Evolutionary conservation across 1,140 invertebrate species (phyloP).

Genomic region (Drosophila auraria): DNA sequence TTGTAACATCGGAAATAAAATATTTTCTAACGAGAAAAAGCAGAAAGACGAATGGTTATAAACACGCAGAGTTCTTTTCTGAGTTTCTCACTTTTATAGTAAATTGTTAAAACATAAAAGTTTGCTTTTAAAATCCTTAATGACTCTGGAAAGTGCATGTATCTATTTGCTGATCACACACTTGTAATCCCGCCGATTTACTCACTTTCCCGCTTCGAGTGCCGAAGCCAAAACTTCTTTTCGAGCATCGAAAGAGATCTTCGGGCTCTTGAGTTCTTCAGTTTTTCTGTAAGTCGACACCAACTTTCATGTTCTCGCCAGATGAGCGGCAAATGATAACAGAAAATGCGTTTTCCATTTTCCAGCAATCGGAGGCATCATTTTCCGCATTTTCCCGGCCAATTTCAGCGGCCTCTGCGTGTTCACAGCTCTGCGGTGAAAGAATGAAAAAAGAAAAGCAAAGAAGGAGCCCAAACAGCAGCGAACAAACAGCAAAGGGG

Average conservation of each 20-base stretch:
- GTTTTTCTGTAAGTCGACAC: conserved; percentile 4
- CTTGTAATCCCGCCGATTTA: conserved; percentile 9
- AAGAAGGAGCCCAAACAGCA: conserved; percentile 6
- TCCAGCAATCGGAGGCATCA: conserved; percentile 68
- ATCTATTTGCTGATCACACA: neutral
- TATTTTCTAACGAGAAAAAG: neutral
- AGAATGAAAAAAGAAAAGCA: conserved; percentile 3
- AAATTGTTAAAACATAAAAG: neutral
- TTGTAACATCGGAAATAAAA: neutral
- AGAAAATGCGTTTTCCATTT: conserved; percentile 64
- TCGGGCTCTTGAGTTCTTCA: conserved; percentile 6
- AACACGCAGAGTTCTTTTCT: neutral
- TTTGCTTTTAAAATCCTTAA: neutral
- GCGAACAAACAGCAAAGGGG: conserved; percentile 26
- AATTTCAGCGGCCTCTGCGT: conserved; percentile 29
- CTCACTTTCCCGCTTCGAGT: conserved; percentile 33
- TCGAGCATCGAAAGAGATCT: conserved; percentile 2
- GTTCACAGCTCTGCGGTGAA: conserved; percentile 23
- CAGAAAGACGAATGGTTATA: neutral
- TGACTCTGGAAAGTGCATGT: neutral
- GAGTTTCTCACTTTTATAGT: neutral
- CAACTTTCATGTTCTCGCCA: conserved; percentile 56
- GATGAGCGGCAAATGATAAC: conserved; percentile 72
- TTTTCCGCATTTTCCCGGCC: conserved; percentile 67
- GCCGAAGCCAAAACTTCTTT: conserved; percentile 9